Evolutionary conservation across 2,888 invertebrate genomes (phyloP).

Genomic region (Plagodis pulveraria): DNA sequence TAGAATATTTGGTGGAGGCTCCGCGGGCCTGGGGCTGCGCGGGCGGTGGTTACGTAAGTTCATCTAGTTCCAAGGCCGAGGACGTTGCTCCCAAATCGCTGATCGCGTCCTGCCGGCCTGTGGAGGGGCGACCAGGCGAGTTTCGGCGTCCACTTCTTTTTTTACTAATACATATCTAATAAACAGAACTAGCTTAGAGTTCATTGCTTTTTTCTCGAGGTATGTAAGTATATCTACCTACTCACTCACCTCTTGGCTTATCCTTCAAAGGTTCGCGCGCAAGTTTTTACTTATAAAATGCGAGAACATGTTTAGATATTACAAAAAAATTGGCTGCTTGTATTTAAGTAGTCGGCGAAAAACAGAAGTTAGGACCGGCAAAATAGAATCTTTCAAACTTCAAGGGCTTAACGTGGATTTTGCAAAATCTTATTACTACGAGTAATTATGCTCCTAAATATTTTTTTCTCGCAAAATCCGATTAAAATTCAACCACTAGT

Average conservation of each 20-base stretch:
- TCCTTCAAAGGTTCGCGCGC: constrained; percentile 21
- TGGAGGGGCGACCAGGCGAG: constrained; percentile 69
- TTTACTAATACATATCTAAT: constrained; percentile 61
- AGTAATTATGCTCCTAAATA: constrained; percentile 6
- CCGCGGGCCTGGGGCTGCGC: constrained; percentile 52
- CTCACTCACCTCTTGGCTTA: constrained; percentile 15
- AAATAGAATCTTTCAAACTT: constrained; percentile 14
- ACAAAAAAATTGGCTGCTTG: constrained; percentile 12
- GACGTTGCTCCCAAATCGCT: constrained; percentile 83
- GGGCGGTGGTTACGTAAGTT: constrained; percentile 79
- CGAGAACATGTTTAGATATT: constrained; percentile 14
- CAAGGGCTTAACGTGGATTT: constrained; percentile 5
- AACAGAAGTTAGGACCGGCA: constrained; percentile 1
- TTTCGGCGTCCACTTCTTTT: constrained; percentile 75
- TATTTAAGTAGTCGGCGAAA: constrained; percentile 17
- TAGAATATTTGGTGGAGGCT: constrained; percentile 78
- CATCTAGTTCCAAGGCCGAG: constrained; percentile 84
- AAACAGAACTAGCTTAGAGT: constrained; percentile 42
- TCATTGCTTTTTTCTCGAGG: constrained; percentile 37
- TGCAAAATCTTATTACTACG: constrained; percentile 8
- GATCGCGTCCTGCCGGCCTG: constrained; percentile 72
- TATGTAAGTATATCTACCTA: constrained; percentile 14
- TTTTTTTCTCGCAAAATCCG: constrained; percentile 27
- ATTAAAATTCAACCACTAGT: constrained; percentile 24
- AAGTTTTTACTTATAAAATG: constrained; percentile 11